A percentile compares a stretch with the other conserved stretches of the same genome.
phyloP scores from a whole-genome alignment of 2,888 invertebrate species.

The Nemapogon koenigi region DNA sequence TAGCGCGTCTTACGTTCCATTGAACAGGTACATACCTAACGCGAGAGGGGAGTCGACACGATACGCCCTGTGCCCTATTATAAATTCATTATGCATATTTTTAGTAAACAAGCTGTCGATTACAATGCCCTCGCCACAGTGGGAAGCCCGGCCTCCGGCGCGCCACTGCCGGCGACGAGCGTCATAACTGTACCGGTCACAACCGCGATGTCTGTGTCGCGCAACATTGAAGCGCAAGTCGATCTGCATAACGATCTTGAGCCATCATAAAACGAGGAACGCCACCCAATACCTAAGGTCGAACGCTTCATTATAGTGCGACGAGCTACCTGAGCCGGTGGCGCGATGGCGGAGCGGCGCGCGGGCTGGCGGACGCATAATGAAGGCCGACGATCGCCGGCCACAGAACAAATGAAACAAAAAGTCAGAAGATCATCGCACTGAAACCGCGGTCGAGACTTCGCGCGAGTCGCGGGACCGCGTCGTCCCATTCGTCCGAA shows the following conservation, averaged over 20 bases:
- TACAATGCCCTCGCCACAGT: constrained; percentile 53
- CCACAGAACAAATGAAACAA: constrained; percentile 50
- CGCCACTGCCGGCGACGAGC: constrained; percentile 36
- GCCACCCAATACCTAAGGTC: constrained; percentile 45
- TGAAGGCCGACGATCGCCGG: constrained; percentile 51
- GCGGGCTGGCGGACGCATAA: constrained; percentile 51
- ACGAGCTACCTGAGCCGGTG: constrained; percentile 55
- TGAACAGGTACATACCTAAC: too few species aligned
- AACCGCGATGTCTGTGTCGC: too few species aligned
- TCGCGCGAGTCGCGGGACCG: constrained; percentile 27
- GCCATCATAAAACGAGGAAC: constrained; percentile 3
- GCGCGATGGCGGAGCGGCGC: constrained; percentile 39
- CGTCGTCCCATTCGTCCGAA: constrained; percentile 30
- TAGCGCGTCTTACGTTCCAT: too few species aligned
- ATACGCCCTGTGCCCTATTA: constrained; percentile 33
- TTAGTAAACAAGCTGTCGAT: constrained; percentile 66
- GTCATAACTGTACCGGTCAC: too few species aligned
- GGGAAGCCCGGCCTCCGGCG: constrained; percentile 49
- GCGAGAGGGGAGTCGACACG: constrained; percentile 1
- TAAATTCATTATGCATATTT: constrained; percentile 66
- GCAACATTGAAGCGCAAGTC: constrained; percentile 4
- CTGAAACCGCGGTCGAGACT: constrained; percentile 44
- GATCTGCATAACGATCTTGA: constrained; percentile 6
- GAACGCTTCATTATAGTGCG: constrained; percentile 43
- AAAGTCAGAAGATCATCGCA: constrained; percentile 52